Conservation (phyloP, 2,113 vertebrate genomes). For the Acinonyx jubatus region DNA sequence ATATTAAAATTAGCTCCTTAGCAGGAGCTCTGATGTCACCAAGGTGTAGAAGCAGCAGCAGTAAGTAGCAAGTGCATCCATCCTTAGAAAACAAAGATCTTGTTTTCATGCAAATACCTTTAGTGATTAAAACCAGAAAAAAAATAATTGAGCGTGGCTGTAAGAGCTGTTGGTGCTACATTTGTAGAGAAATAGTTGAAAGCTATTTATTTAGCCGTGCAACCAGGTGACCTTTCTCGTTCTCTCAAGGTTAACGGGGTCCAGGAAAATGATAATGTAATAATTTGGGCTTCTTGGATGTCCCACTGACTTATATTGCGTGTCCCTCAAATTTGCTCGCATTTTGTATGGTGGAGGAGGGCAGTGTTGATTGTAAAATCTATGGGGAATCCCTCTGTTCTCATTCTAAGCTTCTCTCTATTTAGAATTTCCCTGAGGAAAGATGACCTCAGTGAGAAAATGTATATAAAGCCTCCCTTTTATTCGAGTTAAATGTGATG, state of each 20-base stretch:
- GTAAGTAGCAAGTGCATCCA: neutral
- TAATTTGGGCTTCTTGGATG: conserved; percentile 18
- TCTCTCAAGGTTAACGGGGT: conserved; percentile 42
- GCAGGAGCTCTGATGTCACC: conserved; percentile 21
- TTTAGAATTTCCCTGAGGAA: neutral
- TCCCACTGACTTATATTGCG: neutral
- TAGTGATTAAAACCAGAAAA: neutral
- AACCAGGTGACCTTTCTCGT: neutral
- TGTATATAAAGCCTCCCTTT: neutral
- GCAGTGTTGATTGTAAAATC: neutral
- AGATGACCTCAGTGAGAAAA: neutral
- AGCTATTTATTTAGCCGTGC: conserved; percentile 31
- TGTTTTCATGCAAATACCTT: conserved; percentile 29
- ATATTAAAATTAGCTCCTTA: conserved; percentile 44
- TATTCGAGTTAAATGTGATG: neutral
- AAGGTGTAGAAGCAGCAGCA: neutral
- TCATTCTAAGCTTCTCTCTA: neutral
- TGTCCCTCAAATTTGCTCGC: neutral
- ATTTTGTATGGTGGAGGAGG: neutral
- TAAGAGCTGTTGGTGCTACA: neutral
- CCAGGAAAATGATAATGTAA: neutral
- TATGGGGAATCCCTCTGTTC: neutral
- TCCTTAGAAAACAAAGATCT: conserved; percentile 18
- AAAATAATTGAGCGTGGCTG: neutral
- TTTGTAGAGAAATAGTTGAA: conserved; percentile 43